Percentiles rank a stretch among this genome's conserved stretches.
These are phyloP conservation scores for Charanyca ferruginea DNA, from an alignment of 2,888 invertebrate species.

Conservation along the genomic window DNA sequence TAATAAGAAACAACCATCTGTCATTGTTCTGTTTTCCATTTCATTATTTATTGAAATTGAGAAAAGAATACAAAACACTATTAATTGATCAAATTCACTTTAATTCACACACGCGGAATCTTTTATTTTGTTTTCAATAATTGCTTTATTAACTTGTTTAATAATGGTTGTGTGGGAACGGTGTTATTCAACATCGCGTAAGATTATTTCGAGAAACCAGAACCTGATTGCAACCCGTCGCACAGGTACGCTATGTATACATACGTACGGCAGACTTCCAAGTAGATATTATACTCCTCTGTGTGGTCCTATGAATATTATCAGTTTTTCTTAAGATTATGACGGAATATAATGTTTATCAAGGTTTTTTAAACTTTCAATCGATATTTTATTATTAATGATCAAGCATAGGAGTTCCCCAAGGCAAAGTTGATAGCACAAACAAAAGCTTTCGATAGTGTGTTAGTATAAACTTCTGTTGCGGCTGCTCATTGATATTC, in stretches of 20 bases:
- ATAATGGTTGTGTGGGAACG: slow-evolving; percentile 59
- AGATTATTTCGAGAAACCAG: slow-evolving; percentile 61
- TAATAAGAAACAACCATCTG: background rate
- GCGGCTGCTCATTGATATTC: background rate
- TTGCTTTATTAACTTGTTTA: slow-evolving; percentile 55
- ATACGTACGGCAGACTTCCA: slow-evolving; percentile 4
- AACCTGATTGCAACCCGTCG: slow-evolving; percentile 54
- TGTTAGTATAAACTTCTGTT: no score
- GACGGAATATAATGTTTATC: background rate
- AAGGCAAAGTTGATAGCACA: background rate
- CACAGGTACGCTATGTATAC: slow-evolving; percentile 42
- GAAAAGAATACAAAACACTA: slow-evolving; percentile 8
- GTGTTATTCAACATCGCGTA: slow-evolving; percentile 63
- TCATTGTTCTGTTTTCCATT: background rate
- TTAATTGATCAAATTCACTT: slow-evolving; percentile 27
- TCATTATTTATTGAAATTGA: background rate
- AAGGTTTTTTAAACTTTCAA: background rate
- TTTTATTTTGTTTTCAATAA: slow-evolving; percentile 39
- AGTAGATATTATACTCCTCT: slow-evolving; percentile 12
- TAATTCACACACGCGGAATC: slow-evolving; percentile 35
- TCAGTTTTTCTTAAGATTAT: background rate
- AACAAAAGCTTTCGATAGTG: background rate
- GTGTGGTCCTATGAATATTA: slow-evolving; percentile 8
- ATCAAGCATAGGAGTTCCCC: background rate
- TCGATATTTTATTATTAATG: background rate